Conservation (phyloP, 2,113 vertebrate genomes). For the Chaenocephalus aceratus region DNA sequence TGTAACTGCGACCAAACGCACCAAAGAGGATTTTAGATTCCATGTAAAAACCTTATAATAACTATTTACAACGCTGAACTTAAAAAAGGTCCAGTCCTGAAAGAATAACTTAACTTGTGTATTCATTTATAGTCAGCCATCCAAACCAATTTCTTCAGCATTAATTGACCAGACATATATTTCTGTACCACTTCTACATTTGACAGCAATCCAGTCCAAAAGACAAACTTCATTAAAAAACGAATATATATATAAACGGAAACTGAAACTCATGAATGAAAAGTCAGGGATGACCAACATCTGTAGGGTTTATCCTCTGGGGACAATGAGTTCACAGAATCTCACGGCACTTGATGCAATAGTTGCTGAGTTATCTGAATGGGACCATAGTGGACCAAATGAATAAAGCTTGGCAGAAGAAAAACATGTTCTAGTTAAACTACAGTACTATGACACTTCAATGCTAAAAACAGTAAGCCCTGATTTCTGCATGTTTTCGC, state of each 20-base stretch:
- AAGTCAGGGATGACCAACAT: background rate
- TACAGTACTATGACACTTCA: background rate
- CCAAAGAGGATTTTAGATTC: background rate
- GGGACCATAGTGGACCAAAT: no score
- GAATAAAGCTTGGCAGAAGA: no score
- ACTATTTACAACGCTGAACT: background rate
- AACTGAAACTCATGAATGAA: background rate
- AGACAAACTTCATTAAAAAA: no score
- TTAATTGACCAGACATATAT: background rate
- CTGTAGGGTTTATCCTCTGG: background rate
- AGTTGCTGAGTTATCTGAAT: background rate
- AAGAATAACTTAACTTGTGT: background rate
- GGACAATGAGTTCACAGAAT: background rate
- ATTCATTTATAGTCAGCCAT: background rate
- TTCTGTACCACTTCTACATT: background rate
- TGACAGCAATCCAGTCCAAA: background rate
- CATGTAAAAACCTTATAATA: background rate
- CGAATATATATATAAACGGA: background rate
- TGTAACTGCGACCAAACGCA: slow-evolving; percentile 7
- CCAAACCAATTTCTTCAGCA: background rate
- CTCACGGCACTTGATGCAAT: background rate
- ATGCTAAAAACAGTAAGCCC: background rate
- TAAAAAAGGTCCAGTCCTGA: background rate
- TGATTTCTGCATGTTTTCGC: slow-evolving; percentile 54
- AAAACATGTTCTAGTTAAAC: background rate